A percentile compares a stretch with the other conserved stretches of the same genome.
Conservation (phyloP, 2,113 vertebrate genomes). For the Nymphicus hollandicus region DNA sequence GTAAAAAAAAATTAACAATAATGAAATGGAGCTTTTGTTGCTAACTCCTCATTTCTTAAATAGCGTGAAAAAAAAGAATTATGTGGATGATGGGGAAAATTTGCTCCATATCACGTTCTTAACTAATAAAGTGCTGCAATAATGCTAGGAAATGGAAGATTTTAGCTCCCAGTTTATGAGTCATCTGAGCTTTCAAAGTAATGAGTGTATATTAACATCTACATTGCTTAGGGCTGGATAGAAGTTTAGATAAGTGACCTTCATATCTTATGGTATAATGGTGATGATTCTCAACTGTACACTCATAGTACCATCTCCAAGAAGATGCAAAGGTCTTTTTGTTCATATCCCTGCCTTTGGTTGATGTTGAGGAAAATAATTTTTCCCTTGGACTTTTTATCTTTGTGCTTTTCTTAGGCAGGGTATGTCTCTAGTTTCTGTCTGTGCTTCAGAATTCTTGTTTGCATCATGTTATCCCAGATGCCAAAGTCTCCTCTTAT, state of each 20-base stretch:
- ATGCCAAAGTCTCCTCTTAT: neutral
- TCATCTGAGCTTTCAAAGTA: constrained; percentile 29
- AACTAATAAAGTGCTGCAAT: constrained; percentile 19
- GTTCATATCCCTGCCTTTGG: neutral
- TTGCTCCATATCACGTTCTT: neutral
- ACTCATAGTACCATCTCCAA: neutral
- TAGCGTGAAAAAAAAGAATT: neutral
- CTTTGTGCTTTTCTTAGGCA: neutral
- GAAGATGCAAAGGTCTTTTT: neutral
- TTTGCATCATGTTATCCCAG: neutral
- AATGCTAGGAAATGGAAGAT: constrained; percentile 4
- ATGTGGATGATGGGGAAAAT: neutral
- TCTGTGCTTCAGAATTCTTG: neutral
- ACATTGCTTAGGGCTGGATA: constrained; percentile 7
- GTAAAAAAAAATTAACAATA: neutral
- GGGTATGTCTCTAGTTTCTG: neutral
- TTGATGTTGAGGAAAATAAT: neutral
- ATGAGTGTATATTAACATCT: constrained; percentile 24
- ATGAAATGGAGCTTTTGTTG: neutral
- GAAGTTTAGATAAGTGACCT: constrained; percentile 51
- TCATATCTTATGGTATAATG: neutral
- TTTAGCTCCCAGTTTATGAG: constrained; percentile 21
- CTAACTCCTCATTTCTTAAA: neutral
- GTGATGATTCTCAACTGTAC: neutral
- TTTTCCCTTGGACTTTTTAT: neutral